phyloP scores from a whole-genome alignment of 2,888 invertebrate genomes.

The Serrognathus titanus region DNA sequence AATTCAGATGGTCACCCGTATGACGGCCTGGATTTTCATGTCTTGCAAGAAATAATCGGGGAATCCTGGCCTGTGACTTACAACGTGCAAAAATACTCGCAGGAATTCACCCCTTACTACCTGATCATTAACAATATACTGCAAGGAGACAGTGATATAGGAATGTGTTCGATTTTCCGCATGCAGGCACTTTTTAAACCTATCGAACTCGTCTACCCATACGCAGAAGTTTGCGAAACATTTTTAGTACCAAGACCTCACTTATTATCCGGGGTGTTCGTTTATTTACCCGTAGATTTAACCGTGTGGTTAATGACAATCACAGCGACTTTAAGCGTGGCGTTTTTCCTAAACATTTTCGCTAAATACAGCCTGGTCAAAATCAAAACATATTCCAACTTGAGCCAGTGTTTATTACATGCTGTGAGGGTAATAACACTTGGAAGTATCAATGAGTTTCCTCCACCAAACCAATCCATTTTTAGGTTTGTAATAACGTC shows the following conservation, averaged over 20 bases:
- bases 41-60: constrained; percentile 3
- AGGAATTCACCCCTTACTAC: not conserved
- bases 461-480: constrained; percentile 5
- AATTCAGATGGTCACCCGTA: not conserved
- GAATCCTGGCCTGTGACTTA: constrained; percentile 3
- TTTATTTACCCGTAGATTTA: constrained; percentile 19
- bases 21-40: constrained; percentile 10
- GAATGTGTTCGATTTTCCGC: constrained; percentile 8
- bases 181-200: not conserved
- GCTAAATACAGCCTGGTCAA: constrained; percentile 2
- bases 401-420: constrained; percentile 3
- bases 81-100: not conserved
- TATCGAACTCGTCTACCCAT: not conserved
- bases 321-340: not conserved
- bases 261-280: constrained; percentile 17
- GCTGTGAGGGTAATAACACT: constrained; percentile 6
- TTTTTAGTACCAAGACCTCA: constrained; percentile 27
- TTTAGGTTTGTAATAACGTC: constrained; percentile 13
- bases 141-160: not conserved
- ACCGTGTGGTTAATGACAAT: constrained; percentile 1
- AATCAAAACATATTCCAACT: constrained; percentile 6
- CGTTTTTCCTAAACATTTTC: constrained; percentile 2
- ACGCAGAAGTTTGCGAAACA: constrained; percentile 19
- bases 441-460: constrained; percentile 5
- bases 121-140: not conserved